A percentile compares a stretch with the other conserved stretches of the same genome.
phyloP scores from a whole-genome alignment of 35 echinoderm and acorn worm species.

The Lytechinus variegatus region DNA sequence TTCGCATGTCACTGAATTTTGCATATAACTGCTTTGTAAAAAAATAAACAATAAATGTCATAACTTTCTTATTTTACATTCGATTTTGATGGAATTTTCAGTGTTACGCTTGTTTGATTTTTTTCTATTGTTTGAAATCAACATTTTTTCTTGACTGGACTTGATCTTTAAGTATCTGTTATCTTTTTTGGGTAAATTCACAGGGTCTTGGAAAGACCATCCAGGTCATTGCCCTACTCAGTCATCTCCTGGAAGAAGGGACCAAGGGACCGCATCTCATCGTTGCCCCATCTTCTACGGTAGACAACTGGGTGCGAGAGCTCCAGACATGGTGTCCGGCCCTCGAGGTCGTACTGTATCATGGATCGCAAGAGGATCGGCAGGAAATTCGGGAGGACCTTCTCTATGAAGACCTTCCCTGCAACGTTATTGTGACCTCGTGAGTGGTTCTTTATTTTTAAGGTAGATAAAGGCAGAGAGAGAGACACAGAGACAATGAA shows the following conservation, averaged over 20 bases:
- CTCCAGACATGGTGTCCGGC: constrained; percentile 84
- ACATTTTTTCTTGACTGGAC: too few species aligned
- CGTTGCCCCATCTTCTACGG: constrained; percentile 89
- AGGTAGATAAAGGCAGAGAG: too few species aligned
- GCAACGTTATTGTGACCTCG: constrained; percentile 93
- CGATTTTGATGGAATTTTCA: too few species aligned
- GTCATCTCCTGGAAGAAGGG: constrained; percentile 80
- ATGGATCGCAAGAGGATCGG: constrained; percentile 68
- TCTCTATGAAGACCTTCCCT: constrained; percentile 40
- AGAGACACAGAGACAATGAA: too few species aligned
- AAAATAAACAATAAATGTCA: too few species aligned
- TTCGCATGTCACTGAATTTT: too few species aligned
- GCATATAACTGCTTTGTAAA: too few species aligned
- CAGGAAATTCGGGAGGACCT: constrained; percentile 63
- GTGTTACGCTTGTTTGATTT: too few species aligned
- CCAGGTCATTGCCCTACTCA: constrained; percentile 87
- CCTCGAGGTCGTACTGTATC: constrained; percentile 81
- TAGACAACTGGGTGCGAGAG: constrained; percentile 97
- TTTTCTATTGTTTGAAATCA: too few species aligned
- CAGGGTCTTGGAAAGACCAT: constrained; percentile 98
- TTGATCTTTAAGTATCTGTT: too few species aligned
- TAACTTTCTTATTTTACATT: too few species aligned
- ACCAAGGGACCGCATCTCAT: constrained; percentile 84
- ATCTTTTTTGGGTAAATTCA: too few species aligned
- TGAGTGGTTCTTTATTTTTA: constrained; percentile 50